A percentile compares a stretch with the other conserved stretches of the same genome.
Evolutionary conservation across 2,888 invertebrate species (phyloP).

Genomic region (Patella caerulea): DNA sequence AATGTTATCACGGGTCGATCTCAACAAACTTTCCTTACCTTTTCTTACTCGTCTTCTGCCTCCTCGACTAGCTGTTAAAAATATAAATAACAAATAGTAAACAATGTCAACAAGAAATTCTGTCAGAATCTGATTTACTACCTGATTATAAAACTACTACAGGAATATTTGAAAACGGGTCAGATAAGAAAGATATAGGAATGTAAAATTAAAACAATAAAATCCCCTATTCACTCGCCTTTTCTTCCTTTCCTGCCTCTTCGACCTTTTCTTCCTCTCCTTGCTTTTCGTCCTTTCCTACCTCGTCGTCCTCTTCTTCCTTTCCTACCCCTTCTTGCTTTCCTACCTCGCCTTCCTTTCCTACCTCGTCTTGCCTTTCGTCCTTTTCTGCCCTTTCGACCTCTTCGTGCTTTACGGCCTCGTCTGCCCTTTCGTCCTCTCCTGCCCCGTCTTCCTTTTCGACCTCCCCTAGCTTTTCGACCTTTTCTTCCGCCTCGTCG

Average conservation of each 20-base stretch:
- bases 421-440: not conserved
- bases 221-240: not conserved
- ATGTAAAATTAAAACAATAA: no score
- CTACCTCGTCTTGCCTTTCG: not conserved
- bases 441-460: not conserved
- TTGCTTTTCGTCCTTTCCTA: not conserved
- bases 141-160: no score
- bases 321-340: not conserved
- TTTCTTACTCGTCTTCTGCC: no score
- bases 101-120: no score
- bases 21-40: no score
- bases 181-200: no score
- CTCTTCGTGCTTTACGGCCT: constrained; percentile 10
- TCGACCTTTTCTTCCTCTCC: no score
- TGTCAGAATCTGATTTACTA: no score
- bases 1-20: no score
- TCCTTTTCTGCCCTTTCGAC: constrained; percentile 3
- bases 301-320: not conserved
- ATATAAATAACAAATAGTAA: no score
- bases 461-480: not conserved
- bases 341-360: not conserved
- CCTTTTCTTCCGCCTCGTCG: not conserved
- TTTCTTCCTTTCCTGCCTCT: not conserved
- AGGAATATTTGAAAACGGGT: no score
- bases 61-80: not conserved